Conservation (phyloP, 2,888 invertebrate genomes). For the Metallyticus violacea region DNA sequence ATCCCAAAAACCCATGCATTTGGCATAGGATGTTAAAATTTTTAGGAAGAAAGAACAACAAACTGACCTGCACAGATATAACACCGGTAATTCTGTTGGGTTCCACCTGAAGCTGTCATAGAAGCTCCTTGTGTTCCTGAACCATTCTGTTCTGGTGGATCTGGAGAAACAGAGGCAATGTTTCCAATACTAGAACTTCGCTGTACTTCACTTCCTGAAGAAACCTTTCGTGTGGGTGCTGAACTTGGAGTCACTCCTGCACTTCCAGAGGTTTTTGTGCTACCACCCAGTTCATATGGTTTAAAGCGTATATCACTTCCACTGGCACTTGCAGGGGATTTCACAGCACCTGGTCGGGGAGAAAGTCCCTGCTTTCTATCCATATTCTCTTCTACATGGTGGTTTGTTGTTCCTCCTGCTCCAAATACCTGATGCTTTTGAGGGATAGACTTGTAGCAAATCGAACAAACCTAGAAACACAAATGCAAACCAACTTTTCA, state of each 20-base stretch:
- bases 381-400: slow-evolving; percentile 1
- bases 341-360: slow-evolving; percentile 52
- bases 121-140: slow-evolving; percentile 12
- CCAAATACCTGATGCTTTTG: slow-evolving; percentile 73
- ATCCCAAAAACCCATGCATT: too few species aligned
- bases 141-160: slow-evolving; percentile 18
- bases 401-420: slow-evolving; percentile 41
- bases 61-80: slow-evolving; percentile 68
- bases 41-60: too few species aligned
- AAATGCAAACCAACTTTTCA: slow-evolving; percentile 11
- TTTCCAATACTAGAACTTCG: not conserved
- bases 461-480: slow-evolving; percentile 49
- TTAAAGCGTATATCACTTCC: slow-evolving; percentile 59
- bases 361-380: slow-evolving; percentile 28
- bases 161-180: slow-evolving; percentile 24
- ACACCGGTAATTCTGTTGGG: slow-evolving; percentile 54
- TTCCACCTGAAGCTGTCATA: not conserved
- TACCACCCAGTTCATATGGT: slow-evolving; percentile 54
- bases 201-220: not conserved
- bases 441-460: slow-evolving; percentile 80
- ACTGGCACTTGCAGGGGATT: slow-evolving; percentile 51
- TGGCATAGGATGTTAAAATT: too few species aligned
- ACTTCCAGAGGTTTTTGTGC: slow-evolving; percentile 38
- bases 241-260: not conserved
- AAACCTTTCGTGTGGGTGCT: not conserved